Evolutionary conservation across 1,140 invertebrate genomes (phyloP).

Genomic region (Heliconius eleuchia): DNA sequence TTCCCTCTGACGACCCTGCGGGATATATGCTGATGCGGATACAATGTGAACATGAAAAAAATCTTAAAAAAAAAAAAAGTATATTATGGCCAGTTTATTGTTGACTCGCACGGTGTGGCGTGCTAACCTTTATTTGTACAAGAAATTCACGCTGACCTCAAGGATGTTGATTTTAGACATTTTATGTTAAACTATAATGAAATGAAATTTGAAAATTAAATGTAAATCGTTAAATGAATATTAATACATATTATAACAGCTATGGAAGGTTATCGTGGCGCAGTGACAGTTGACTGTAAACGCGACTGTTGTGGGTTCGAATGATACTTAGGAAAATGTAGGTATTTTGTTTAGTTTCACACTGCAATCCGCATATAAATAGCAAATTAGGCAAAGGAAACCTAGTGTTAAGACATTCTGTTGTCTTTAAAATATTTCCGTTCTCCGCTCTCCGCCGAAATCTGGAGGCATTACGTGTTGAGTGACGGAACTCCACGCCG

Average conservation of each 20-base stretch:
- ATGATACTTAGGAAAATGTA: not conserved
- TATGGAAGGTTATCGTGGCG: not conserved
- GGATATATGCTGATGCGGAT: not conserved
- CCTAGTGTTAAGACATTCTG: no score
- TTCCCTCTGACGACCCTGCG: not conserved
- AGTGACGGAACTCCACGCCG: no score
- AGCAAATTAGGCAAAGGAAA: not conserved
- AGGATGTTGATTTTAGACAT: conserved; percentile 40
- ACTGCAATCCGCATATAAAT: not conserved
- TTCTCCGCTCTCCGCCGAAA: no score
- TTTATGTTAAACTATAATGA: conserved; percentile 19
- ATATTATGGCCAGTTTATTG: not conserved
- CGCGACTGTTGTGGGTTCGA: not conserved
- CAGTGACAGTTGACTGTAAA: not conserved
- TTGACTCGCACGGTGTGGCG: conserved; percentile 20
- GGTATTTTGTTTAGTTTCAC: not conserved
- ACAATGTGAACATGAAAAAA: not conserved
- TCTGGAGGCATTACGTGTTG: no score
- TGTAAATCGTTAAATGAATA: conserved; percentile 1
- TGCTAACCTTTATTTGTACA: conserved; percentile 41
- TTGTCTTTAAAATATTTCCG: no score
- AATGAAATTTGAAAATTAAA: conserved; percentile 3
- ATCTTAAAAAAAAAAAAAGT: not conserved
- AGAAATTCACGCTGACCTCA: conserved; percentile 41
- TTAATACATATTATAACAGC: not conserved